Percentiles rank a stretch among this genome's conserved stretches.
Evolutionary conservation across 2,113 vertebrate species (phyloP).

Genomic region (Cephalophus harveyi): DNA sequence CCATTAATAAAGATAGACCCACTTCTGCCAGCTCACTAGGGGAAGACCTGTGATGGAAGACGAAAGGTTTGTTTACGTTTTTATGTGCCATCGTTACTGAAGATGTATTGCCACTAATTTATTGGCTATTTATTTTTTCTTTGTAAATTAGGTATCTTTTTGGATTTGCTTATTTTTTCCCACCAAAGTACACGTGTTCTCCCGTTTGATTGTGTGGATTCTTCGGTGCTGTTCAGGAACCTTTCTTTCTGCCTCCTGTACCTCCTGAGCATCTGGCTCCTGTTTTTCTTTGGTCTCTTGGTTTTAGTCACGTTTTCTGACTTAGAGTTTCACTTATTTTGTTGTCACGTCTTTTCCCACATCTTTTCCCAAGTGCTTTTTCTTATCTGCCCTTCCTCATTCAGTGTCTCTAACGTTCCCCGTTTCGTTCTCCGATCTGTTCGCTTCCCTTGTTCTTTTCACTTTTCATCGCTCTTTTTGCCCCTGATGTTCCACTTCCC

Average conservation of each 20-base stretch:
- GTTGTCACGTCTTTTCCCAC: not conserved
- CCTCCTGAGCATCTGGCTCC: fast-evolving
- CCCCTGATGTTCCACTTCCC: fast-evolving
- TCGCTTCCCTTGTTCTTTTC: fast-evolving
- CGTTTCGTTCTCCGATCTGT: fast-evolving
- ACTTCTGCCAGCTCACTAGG: not conserved
- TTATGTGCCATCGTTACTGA: fast-evolving
- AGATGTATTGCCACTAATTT: fast-evolving
- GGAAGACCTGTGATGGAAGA: not conserved
- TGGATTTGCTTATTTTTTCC: not conserved
- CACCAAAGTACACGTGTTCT: fast-evolving
- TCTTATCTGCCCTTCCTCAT: fast-evolving
- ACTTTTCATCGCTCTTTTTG: fast-evolving
- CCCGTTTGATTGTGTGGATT: fast-evolving
- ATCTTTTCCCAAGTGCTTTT: fast-evolving
- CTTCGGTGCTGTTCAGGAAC: fast-evolving
- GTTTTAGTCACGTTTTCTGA: fast-evolving
- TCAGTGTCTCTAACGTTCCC: fast-evolving
- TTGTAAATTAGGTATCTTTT: not conserved
- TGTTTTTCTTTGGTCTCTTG: fast-evolving
- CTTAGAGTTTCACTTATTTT: not conserved
- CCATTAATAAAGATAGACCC: not conserved
- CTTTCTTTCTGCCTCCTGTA: fast-evolving
- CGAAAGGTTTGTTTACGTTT: not conserved
- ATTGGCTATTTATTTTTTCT: not conserved